Conservation (phyloP, 2,888 invertebrate genomes). For the Stictocephala bisonia region DNA sequence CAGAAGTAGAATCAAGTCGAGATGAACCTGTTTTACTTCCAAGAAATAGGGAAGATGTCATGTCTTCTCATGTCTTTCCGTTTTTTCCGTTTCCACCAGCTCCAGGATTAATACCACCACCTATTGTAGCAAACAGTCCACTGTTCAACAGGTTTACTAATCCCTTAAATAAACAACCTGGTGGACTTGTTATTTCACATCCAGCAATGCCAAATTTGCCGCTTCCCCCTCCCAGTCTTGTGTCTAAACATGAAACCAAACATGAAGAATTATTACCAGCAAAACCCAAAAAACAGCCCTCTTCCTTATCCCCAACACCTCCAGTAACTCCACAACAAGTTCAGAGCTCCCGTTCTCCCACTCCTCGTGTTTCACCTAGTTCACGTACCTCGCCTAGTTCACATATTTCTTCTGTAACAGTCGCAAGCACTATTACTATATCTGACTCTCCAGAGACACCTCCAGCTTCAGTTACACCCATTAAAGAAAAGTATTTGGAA, state of each 20-base stretch:
- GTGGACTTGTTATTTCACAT: constrained; percentile 67
- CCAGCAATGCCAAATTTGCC: constrained; percentile 41
- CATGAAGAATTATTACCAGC: constrained; percentile 11
- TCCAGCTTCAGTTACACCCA: not conserved
- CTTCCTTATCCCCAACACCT: constrained; percentile 8
- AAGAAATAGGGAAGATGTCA: constrained; percentile 46
- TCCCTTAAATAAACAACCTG: constrained; percentile 40
- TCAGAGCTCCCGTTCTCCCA: constrained; percentile 11
- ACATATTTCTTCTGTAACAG: constrained; percentile 7
- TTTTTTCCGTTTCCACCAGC: constrained; percentile 62
- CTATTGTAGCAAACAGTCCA: constrained; percentile 20
- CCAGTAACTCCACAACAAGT: not conserved
- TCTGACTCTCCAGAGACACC: not conserved
- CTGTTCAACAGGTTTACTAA: constrained; percentile 37
- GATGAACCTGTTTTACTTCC: constrained; percentile 34
- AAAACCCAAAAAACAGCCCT: constrained; percentile 37
- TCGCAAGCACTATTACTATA: constrained; percentile 4
- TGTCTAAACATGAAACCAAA: constrained; percentile 18
- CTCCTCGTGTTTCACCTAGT: not conserved
- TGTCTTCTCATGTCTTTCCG: constrained; percentile 61
- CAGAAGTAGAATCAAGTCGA: constrained; percentile 60
- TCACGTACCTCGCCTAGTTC: constrained; percentile 28
- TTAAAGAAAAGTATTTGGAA: constrained; percentile 28
- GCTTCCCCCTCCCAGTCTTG: constrained; percentile 49
- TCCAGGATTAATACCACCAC: constrained; percentile 67